A percentile compares a stretch with the other conserved stretches of the same genome.
These are phyloP conservation scores for Dynastes grantii DNA, from an alignment of 2,888 invertebrate genomes.

Conservation along the genomic window DNA sequence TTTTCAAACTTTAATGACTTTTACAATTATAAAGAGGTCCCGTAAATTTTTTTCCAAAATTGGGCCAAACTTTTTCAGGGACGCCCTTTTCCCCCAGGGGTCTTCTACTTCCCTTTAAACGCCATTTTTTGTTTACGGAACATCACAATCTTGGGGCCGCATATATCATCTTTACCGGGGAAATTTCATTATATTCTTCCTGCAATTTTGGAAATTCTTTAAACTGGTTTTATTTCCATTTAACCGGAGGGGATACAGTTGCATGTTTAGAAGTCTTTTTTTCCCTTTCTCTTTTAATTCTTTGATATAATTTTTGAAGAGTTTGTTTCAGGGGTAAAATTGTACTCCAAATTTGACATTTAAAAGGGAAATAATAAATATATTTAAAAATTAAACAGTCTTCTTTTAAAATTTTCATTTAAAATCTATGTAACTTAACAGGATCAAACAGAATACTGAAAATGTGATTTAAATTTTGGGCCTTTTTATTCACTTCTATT, in stretches of 20 bases:
- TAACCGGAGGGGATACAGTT: constrained; percentile 59
- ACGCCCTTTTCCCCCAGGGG: constrained; percentile 73
- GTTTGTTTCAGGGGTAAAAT: constrained; percentile 75
- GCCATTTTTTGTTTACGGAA: constrained; percentile 64
- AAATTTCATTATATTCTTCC: constrained; percentile 86
- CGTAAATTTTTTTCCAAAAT: constrained; percentile 80
- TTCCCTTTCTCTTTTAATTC: constrained; percentile 85
- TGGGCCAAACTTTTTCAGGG: constrained; percentile 81
- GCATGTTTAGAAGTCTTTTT: background rate
- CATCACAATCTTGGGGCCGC: background rate
- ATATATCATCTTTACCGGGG: constrained; percentile 83
- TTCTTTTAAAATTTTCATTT: background rate
- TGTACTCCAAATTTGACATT: too few species aligned
- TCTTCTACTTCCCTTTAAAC: constrained; percentile 74
- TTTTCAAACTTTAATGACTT: too few species aligned
- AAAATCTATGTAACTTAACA: too few species aligned
- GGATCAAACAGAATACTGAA: too few species aligned
- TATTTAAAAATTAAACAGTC: background rate
- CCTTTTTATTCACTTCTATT: too few species aligned
- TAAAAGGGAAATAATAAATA: constrained; percentile 10
- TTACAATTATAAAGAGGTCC: constrained; percentile 77
- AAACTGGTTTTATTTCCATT: too few species aligned
- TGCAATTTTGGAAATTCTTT: too few species aligned
- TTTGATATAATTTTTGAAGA: constrained; percentile 90
- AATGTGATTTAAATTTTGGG: too few species aligned